Base-by-base conservation (phyloP, 2,888 invertebrate species). In the Agelastica alni region DNA sequence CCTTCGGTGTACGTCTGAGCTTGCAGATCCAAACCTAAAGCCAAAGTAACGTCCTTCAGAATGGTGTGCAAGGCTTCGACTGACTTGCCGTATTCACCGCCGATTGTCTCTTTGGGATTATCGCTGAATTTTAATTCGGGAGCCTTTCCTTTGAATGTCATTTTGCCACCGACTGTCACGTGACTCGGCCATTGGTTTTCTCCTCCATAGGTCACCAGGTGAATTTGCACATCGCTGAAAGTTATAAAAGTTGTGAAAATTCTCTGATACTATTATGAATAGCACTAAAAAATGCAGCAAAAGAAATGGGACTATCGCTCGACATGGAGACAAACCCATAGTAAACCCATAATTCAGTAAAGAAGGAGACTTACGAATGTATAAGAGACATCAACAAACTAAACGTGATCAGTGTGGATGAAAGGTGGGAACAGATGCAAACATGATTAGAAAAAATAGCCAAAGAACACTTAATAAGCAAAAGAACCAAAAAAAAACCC, bases 1-100 rank as follows among this genome's bases (percentile, higher is more conserved):
- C 88, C 82, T 28, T 84, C 80, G 7, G 78, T 68, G 75, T 89
- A 87, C 0, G 88, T 86, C n/a, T 76, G 76, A n/a, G 71, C 64
- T 43, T 65, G 59, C 32, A 69, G 48, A 30, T 66, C 58, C 13
- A 53, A 37, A 36, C 75, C 76, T 0, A 70, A 45, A 18, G 70
- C 70, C 20, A 75, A 51, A 6, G 63, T 47, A 1, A 75, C 1
- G 44, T 76, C 76, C 43, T 77, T 72, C 12, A 70, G 62, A 1
- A 76, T 12, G 36, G 70, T 73, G 4, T 72, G 57, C 4, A 77
- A 1, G 9, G 63, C 4, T 16, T 66, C 53, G 0, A 74, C 12
- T 18, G 22, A 45, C 0, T 31, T n/a, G 1, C 30, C 7, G 12
- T 42, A 32, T 4, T 64, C 30, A 55, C 78, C 74, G 1, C 76